These are phyloP conservation scores for Euphonia xanthogaster DNA, from an alignment of 2,797 vertebrate genomes.

Conservation along the genomic window DNA sequence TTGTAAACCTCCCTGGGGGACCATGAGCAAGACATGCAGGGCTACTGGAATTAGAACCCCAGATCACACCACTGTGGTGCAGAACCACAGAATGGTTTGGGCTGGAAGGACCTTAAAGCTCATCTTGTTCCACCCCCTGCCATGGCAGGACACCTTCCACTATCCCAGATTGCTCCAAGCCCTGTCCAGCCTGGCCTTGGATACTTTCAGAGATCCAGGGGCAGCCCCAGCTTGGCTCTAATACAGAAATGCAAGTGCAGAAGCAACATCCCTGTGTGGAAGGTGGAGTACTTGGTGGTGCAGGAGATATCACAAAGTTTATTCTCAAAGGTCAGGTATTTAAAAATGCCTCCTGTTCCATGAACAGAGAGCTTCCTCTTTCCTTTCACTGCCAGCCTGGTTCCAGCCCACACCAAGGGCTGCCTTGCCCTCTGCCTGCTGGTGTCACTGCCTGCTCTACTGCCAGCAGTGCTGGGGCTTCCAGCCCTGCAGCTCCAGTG, in stretches of 20 bases:
- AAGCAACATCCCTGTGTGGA: background rate
- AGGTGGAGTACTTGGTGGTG: background rate
- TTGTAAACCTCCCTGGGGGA: background rate
- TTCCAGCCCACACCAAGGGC: background rate
- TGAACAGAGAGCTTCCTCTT: background rate
- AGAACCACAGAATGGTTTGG: background rate
- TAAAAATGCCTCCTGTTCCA: background rate
- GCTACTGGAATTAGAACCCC: background rate
- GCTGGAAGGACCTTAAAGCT: background rate
- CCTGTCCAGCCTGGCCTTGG: background rate
- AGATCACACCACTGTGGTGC: background rate
- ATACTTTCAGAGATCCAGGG: background rate
- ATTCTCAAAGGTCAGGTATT: background rate
- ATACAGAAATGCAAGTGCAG: background rate
- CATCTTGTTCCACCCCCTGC: background rate
- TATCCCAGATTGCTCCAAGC: background rate
- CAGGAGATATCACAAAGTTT: background rate
- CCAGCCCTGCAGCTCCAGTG: background rate
- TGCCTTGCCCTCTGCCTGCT: background rate
- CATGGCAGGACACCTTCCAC: background rate
- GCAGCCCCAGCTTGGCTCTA: background rate
- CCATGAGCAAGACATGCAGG: background rate
- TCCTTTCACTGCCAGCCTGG: background rate
- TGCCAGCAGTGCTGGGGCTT: background rate
- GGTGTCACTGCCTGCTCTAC: background rate